These are phyloP conservation scores for Esox masquinongy DNA, from an alignment of 2,797 vertebrate genomes.

Conservation along the genomic window DNA sequence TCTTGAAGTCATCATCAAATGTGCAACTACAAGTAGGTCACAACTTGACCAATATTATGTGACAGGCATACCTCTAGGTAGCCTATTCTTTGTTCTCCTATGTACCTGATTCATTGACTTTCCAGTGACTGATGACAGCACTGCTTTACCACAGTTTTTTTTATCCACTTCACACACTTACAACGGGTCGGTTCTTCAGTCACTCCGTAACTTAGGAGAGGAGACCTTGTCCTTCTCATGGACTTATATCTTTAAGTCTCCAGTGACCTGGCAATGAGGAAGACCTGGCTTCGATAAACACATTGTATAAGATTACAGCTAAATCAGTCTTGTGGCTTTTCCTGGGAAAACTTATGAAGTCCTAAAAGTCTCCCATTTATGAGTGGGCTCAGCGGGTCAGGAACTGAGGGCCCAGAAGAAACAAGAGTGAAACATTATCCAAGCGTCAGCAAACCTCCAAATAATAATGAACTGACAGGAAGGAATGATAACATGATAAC, in stretches of 20 bases:
- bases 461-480: conserved; percentile 92
- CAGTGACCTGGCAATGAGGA: conserved; percentile 46
- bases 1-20: not conserved
- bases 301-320: conserved; percentile 80
- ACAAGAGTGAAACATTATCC: conserved; percentile 80
- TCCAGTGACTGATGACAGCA: conserved; percentile 3
- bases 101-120: not conserved
- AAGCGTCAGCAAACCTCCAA: conserved; percentile 85
- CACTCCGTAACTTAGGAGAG: conserved; percentile 38
- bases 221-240: conserved; percentile 56
- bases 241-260: conserved; percentile 53
- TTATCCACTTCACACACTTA: not conserved
- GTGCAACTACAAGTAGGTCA: not conserved
- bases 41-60: not conserved
- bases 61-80: not conserved
- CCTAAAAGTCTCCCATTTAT: conserved; percentile 76
- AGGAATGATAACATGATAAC: conserved; percentile 95
- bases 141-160: not conserved
- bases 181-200: conserved; percentile 41
- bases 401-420: conserved; percentile 55
- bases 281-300: conserved; percentile 82
- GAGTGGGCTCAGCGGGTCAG: conserved; percentile 75
- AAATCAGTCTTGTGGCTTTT: conserved; percentile 80
- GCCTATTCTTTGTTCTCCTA: not conserved
- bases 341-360: conserved; percentile 85